These are phyloP conservation scores for Anthopleura sola DNA, from an alignment of 64 coral and sea anemone genomes.

Conservation along the genomic window DNA sequence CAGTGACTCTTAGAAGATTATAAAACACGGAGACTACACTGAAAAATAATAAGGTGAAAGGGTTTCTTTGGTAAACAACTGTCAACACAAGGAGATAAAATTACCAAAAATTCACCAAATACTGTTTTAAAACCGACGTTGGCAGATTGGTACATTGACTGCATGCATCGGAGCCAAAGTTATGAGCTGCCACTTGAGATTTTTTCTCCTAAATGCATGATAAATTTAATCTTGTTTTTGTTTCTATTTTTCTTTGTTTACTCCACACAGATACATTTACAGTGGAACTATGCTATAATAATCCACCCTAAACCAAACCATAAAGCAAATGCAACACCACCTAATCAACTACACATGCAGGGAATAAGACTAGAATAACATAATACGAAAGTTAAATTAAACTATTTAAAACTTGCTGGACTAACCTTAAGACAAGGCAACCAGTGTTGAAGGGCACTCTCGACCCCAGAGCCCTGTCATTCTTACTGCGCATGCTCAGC, in stretches of 20 bases:
- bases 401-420: conserved; percentile 4
- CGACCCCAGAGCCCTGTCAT: no score
- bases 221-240: neutral
- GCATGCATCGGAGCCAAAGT: neutral
- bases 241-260: neutral
- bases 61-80: neutral
- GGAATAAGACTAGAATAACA: neutral
- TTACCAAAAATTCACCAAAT: no score
- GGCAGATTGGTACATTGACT: neutral
- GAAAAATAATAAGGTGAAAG: no score
- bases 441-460: no score
- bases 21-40: no score
- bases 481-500: no score
- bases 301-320: neutral
- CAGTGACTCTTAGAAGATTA: no score
- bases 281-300: conserved; percentile 1
- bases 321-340: neutral
- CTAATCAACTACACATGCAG: neutral
- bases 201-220: neutral
- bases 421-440: no score
- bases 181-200: conserved; percentile 8
- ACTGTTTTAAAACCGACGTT: no score
- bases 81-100: no score
- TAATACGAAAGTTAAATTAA: neutral
- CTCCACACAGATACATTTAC: neutral